phyloP scores from a whole-genome alignment of 1,140 invertebrate species.

The Drosophila tsacasi region DNA sequence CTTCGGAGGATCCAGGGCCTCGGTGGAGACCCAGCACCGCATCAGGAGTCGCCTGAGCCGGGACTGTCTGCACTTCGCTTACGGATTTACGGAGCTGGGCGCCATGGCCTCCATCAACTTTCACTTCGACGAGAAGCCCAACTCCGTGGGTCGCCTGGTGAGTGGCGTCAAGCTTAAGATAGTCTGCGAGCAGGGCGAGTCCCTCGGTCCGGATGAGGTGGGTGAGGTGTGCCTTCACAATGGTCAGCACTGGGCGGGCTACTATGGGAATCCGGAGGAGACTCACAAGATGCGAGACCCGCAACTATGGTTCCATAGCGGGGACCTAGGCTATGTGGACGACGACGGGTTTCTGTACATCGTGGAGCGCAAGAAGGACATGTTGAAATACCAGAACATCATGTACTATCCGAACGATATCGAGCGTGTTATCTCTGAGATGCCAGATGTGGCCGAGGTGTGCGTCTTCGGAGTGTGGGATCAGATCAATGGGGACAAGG shows the following conservation, averaged over 20 bases:
- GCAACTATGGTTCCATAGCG: constrained; percentile 88
- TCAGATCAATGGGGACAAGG: constrained; percentile 54
- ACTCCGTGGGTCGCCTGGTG: constrained; percentile 56
- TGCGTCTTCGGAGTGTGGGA: constrained; percentile 75
- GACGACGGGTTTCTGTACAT: constrained; percentile 86
- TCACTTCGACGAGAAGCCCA: constrained; percentile 63
- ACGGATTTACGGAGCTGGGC: constrained; percentile 65
- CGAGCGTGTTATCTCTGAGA: constrained; percentile 56
- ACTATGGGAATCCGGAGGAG: constrained; percentile 63
- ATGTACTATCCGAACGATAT: constrained; percentile 79
- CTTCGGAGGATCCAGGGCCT: constrained; percentile 54
- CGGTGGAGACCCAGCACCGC: constrained; percentile 48
- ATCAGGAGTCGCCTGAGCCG: constrained; percentile 39
- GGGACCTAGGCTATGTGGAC: constrained; percentile 88
- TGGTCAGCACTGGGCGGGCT: constrained; percentile 64
- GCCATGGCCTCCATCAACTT: constrained; percentile 39
- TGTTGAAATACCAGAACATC: constrained; percentile 84
- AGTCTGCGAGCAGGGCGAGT: constrained; percentile 50
- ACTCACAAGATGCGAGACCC: constrained; percentile 47
- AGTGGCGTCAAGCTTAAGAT: constrained; percentile 75
- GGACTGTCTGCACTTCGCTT: constrained; percentile 46
- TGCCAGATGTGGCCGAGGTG: constrained; percentile 64
- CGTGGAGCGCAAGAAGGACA: constrained; percentile 88
- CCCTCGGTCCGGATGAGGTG: constrained; percentile 53
- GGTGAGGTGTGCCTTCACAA: constrained; percentile 65